phyloP scores from a whole-genome alignment of 2,113 vertebrate genomes.

The Poecile atricapillus region DNA sequence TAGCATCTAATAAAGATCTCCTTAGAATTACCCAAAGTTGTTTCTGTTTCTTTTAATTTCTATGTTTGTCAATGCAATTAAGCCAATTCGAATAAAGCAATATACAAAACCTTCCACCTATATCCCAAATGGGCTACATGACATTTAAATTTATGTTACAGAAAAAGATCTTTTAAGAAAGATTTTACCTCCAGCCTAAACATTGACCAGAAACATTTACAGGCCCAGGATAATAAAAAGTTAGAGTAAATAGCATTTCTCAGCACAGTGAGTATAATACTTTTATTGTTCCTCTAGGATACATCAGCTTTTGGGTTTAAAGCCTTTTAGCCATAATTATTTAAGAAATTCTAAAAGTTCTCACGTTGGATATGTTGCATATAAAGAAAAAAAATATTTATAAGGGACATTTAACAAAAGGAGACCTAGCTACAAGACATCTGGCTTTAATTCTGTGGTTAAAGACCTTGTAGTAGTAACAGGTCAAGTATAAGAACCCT shows the following conservation, averaged over 20 bases:
- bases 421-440: conserved; percentile 1
- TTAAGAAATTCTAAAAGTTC: background rate
- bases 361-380: background rate
- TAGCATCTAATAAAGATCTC: background rate
- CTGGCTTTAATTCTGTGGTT: conserved; percentile 39
- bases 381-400: background rate
- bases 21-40: background rate
- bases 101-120: background rate
- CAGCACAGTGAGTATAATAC: background rate
- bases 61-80: background rate
- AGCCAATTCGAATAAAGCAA: background rate
- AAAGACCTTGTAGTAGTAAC: conserved; percentile 1
- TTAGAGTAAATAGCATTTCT: background rate
- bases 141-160: background rate
- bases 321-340: conserved; percentile 16
- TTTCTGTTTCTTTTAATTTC: background rate
- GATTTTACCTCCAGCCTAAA: background rate
- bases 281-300: conserved; percentile 11
- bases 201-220: background rate
- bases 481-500: conserved; percentile 42
- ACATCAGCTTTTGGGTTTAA: background rate
- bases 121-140: background rate
- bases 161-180: background rate
- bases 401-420: background rate
- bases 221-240: background rate